Evolutionary conservation across 2,797 vertebrate species (phyloP).

Genomic region (Tapera naevia): DNA sequence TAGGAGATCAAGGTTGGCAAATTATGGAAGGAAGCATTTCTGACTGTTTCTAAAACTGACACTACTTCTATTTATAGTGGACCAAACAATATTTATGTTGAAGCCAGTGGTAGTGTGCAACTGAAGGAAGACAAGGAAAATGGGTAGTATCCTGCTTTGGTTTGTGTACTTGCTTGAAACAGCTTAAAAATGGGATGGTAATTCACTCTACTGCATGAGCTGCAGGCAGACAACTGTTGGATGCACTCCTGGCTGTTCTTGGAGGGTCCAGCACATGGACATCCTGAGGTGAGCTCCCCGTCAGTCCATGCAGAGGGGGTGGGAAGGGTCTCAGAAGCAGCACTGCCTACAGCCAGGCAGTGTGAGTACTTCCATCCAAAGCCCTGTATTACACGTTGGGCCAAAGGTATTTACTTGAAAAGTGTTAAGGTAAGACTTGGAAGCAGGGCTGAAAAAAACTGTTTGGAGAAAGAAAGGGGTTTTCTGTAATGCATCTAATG

Average conservation of each 20-base stretch:
- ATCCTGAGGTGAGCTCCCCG: background rate
- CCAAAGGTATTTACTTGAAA: background rate
- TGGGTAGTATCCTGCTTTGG: background rate
- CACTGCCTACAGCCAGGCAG: background rate
- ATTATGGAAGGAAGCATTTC: slow-evolving; percentile 31
- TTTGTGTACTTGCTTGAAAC: background rate
- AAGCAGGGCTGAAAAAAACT: background rate
- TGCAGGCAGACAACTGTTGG: background rate
- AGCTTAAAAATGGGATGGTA: background rate
- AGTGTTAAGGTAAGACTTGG: background rate
- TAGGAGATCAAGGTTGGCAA: slow-evolving; percentile 34
- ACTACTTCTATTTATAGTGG: slow-evolving; percentile 31
- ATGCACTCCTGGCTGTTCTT: background rate
- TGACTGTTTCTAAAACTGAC: slow-evolving; percentile 22
- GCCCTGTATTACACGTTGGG: background rate
- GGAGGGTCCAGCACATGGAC: background rate
- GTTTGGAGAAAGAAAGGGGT: background rate
- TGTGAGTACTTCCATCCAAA: background rate
- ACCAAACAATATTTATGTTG: background rate
- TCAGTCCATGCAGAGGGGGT: accelerated
- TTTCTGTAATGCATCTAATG: background rate
- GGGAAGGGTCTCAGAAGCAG: background rate
- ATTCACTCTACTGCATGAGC: background rate
- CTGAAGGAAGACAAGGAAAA: background rate
- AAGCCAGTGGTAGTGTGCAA: background rate